Percentiles rank a stretch among this genome's conserved stretches.
These are phyloP conservation scores for Serinus canaria DNA, from an alignment of 2,113 vertebrate genomes.

Conservation along the genomic window DNA sequence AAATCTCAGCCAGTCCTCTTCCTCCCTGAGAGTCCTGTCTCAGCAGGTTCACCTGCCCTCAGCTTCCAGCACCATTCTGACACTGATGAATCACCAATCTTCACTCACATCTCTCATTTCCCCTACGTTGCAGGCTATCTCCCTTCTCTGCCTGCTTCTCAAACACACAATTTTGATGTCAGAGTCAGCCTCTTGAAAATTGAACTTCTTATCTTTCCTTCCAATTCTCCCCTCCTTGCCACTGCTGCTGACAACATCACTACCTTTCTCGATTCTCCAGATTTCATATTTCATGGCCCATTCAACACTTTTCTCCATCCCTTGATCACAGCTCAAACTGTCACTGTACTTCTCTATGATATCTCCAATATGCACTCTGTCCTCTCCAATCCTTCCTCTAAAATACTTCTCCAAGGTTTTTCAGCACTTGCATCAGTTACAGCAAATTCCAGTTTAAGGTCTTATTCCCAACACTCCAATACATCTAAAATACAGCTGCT, in stretches of 20 bases:
- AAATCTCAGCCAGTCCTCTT: neutral
- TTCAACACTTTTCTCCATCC: conserved; percentile 18
- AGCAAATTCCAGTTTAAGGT: neutral
- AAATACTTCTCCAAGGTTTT: neutral
- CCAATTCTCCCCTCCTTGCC: conserved; percentile 18
- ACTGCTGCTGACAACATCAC: conserved; percentile 6
- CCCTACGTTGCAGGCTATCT: neutral
- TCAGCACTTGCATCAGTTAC: neutral
- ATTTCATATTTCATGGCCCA: conserved; percentile 51
- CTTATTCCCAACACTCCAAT: neutral
- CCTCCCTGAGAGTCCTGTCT: neutral
- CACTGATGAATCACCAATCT: conserved; percentile 44
- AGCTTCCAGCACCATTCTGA: neutral
- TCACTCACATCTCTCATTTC: conserved; percentile 31
- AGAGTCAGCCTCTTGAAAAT: conserved; percentile 53
- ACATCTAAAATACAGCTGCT: neutral
- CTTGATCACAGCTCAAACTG: neutral
- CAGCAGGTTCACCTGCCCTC: neutral
- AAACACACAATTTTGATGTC: conserved; percentile 50
- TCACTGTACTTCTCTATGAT: neutral
- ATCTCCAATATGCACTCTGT: neutral
- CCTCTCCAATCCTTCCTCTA: neutral
- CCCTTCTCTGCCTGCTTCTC: conserved; percentile 17
- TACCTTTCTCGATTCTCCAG: neutral
- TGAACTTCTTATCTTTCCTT: conserved; percentile 56